A percentile compares a stretch with the other conserved stretches of the same genome.
These are phyloP conservation scores for Lateolabrax maculatus DNA, from an alignment of 2,797 vertebrate genomes.

Conservation along the genomic window DNA sequence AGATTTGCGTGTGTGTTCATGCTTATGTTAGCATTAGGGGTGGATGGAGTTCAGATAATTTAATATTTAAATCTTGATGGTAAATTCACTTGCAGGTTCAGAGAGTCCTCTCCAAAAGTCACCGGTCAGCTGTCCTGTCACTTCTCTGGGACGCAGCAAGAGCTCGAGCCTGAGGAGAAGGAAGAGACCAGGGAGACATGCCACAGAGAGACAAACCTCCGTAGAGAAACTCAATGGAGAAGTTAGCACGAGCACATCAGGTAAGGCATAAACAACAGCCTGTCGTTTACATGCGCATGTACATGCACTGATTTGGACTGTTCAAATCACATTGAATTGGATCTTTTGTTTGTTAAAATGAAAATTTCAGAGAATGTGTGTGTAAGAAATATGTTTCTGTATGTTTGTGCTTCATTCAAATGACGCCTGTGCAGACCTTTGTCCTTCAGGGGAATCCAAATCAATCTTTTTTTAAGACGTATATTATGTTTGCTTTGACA, in stretches of 20 bases:
- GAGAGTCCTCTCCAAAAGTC: constrained; percentile 64
- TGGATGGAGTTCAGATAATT: background rate
- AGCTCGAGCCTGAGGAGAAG: constrained; percentile 77
- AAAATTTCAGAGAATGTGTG: background rate
- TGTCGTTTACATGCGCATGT: background rate
- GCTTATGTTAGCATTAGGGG: background rate
- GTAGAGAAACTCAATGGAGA: constrained; percentile 89
- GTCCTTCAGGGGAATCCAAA: background rate
- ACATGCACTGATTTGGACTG: background rate
- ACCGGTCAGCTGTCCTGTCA: constrained; percentile 6
- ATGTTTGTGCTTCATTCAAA: background rate
- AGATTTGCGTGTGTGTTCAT: background rate
- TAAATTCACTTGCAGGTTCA: constrained; percentile 49
- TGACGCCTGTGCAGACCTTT: background rate
- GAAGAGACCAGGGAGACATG: constrained; percentile 71
- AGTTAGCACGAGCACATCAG: constrained; percentile 91
- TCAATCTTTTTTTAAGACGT: background rate
- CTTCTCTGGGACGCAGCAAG: constrained; percentile 73
- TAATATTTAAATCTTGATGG: background rate
- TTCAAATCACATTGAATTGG: background rate
- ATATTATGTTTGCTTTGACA: constrained; percentile 64
- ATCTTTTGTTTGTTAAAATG: background rate
- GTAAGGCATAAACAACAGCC: constrained; percentile 70
- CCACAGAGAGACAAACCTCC: constrained; percentile 72
- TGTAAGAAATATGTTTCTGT: background rate